A percentile compares a stretch with the other conserved stretches of the same genome.
Conservation (phyloP, 2,797 vertebrate genomes). For the Sebastes kiyomatsui region DNA sequence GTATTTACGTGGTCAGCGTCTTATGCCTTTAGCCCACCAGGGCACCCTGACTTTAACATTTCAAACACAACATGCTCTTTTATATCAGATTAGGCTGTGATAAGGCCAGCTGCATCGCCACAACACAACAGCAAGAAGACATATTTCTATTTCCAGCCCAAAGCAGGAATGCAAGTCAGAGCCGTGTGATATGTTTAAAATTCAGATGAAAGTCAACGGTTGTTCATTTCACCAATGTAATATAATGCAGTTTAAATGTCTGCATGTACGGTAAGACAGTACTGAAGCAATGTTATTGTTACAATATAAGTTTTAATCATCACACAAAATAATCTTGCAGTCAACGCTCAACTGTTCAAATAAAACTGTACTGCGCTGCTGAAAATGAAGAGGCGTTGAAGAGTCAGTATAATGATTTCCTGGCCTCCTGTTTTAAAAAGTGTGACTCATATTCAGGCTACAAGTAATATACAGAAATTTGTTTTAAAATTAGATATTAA, state of each 20-base stretch:
- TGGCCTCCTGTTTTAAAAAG: slow-evolving; percentile 8
- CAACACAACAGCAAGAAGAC: background rate
- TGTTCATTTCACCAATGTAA: background rate
- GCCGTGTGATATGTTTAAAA: background rate
- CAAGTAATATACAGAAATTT: slow-evolving; percentile 2
- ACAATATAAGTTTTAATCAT: background rate
- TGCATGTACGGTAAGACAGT: background rate
- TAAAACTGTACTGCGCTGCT: background rate
- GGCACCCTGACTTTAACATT: background rate
- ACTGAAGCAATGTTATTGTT: background rate
- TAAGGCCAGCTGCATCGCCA: background rate
- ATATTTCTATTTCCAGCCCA: background rate
- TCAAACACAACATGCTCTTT: background rate
- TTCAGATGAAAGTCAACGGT: background rate
- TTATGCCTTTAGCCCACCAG: background rate
- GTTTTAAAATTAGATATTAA: slow-evolving; percentile 22
- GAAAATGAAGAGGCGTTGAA: background rate
- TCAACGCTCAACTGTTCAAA: background rate
- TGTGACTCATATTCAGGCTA: background rate
- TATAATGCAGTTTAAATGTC: background rate
- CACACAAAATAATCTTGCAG: background rate
- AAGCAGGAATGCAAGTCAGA: background rate
- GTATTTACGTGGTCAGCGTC: background rate
- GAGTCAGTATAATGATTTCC: slow-evolving; percentile 8
- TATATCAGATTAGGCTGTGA: background rate